Percentiles rank a stretch among this genome's conserved stretches.
phyloP scores from a whole-genome alignment of 2,113 vertebrate genomes.

The Passer domesticus region DNA sequence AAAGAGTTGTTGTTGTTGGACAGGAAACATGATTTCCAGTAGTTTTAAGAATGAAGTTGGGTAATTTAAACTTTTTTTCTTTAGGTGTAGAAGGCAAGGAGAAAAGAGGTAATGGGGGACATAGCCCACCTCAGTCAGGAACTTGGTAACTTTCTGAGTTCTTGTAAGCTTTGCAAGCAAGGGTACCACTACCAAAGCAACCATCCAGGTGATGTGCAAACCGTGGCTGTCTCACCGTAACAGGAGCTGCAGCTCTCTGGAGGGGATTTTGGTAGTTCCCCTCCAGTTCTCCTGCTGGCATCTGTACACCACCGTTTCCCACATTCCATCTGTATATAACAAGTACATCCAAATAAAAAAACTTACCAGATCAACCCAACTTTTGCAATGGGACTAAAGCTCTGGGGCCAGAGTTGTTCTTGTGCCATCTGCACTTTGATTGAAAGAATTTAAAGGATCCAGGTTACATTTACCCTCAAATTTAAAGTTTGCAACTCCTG shows the following conservation, averaged over 20 bases:
- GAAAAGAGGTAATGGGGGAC: background rate
- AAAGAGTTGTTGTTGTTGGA: background rate
- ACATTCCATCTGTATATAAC: background rate
- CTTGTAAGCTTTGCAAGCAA: background rate
- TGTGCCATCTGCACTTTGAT: background rate
- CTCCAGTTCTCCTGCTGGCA: background rate
- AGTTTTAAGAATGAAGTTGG: background rate
- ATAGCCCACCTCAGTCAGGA: background rate
- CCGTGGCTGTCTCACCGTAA: background rate
- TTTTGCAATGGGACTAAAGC: background rate
- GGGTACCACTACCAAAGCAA: background rate
- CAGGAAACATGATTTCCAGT: background rate
- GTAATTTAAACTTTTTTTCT: background rate
- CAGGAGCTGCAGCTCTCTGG: background rate
- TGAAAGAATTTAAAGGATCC: background rate
- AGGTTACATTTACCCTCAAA: background rate
- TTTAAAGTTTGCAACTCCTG: background rate
- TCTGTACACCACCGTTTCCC: background rate
- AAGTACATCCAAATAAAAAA: background rate
- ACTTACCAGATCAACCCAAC: background rate
- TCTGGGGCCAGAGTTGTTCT: background rate
- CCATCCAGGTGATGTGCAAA: background rate
- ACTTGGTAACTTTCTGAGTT: background rate
- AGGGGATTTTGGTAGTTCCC: background rate
- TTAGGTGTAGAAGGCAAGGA: background rate